Percentiles rank a stretch among this genome's conserved stretches.
phyloP scores from a whole-genome alignment of 30 jellyfish, hydroid and myxozoan species.

The Aurelia coerulea region DNA sequence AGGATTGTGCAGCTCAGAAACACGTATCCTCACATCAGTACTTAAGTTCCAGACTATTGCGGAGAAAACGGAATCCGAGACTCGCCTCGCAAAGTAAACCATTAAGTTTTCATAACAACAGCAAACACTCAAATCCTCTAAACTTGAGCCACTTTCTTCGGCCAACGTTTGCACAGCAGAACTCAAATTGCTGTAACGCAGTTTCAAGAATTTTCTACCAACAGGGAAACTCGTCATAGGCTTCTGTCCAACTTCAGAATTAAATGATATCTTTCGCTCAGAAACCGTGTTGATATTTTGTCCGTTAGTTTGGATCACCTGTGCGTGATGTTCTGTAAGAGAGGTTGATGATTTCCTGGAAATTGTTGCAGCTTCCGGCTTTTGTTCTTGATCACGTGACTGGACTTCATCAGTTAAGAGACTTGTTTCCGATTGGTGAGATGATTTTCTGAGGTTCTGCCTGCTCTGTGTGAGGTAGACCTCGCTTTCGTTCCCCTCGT shows the following conservation, averaged over 20 bases:
- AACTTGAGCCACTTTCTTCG: conserved; percentile 40
- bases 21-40: conserved; percentile 54
- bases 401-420: too few species aligned
- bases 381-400: not conserved
- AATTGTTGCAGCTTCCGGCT: not conserved
- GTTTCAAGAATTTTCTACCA: conserved; percentile 51
- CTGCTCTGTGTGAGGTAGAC: not conserved
- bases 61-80: conserved; percentile 42
- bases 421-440: not conserved
- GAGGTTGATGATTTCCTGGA: not conserved
- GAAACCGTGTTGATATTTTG: not conserved
- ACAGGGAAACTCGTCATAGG: conserved; percentile 28
- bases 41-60: conserved; percentile 62
- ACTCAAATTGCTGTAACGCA: conserved; percentile 48
- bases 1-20: conserved; percentile 57
- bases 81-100: conserved; percentile 45
- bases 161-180: conserved; percentile 37
- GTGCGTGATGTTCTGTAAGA: not conserved
- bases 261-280: not conserved
- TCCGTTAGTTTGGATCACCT: not conserved
- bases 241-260: not conserved
- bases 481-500: not conserved
- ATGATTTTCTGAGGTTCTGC: not conserved
- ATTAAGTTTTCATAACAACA: conserved; percentile 29
- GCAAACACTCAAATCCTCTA: conserved; percentile 31